Percentiles rank a stretch among this genome's conserved stretches.
Conservation (phyloP, 2,797 vertebrate genomes). For the Pelodytes ibericus region DNA sequence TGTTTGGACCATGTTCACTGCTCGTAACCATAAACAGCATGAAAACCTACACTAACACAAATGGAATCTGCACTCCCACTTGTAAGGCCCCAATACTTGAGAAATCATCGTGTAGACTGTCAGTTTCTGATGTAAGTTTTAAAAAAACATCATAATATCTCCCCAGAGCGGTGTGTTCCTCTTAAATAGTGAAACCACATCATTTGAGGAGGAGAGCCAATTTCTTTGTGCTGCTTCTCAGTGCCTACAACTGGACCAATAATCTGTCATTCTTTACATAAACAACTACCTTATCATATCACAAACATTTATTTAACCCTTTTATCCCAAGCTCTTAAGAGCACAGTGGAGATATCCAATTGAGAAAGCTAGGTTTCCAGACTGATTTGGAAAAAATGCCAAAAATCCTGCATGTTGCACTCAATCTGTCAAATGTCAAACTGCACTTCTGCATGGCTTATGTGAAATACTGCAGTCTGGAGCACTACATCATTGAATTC, state of each 20-base stretch:
- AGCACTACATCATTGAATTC: conserved; percentile 63
- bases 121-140: conserved; percentile 30
- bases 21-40: conserved; percentile 18
- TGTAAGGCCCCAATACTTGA: conserved; percentile 39
- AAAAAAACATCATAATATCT: conserved; percentile 70
- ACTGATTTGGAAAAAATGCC: conserved; percentile 76
- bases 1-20: background rate
- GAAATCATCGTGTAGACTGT: conserved; percentile 44
- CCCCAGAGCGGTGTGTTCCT: conserved; percentile 71
- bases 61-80: conserved; percentile 51
- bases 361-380: conserved; percentile 70
- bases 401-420: conserved; percentile 76
- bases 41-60: conserved; percentile 32
- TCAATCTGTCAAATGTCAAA: conserved; percentile 79
- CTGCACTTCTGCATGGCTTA: conserved; percentile 62
- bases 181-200: conserved; percentile 73
- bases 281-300: conserved; percentile 97
- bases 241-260: conserved; percentile 74
- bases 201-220: conserved; percentile 71
- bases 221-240: conserved; percentile 75
- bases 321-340: conserved; percentile 81
- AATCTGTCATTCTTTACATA: conserved; percentile 86
- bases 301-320: conserved; percentile 99
- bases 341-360: conserved; percentile 72
- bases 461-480: conserved; percentile 65